Evolutionary conservation across 2,888 invertebrate species (phyloP), one percentile per base, ranked within the genome.

Genomic region (Lasioglossum lativentre): DNA sequence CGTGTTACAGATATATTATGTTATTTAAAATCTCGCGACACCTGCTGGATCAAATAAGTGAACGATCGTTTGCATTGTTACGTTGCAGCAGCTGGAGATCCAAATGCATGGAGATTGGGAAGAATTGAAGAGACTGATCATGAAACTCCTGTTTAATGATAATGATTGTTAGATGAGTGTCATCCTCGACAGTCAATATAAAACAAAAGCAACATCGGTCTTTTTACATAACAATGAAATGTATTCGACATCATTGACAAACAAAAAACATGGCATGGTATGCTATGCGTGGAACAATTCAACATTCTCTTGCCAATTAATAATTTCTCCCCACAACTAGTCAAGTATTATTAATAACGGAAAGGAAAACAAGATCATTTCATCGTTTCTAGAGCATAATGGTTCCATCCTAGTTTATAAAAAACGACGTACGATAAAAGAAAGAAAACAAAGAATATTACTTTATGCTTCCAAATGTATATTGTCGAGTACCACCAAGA

Each of bases 71-170:
- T 19, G 30, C 75, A n/a, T 86, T 82, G 34, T 88, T 72, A 42
- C 70, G 42, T 91, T 90, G 47, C 92, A 94, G 95, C 95, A 91
- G 90, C 96, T 97, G 96, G 97, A 88, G 97, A 97, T 95, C 97
- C 97, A 83, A 97, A 97, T 95, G 97, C 97, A 89, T 97, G 97
- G 97, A 96, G 97, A 87, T 96, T 97, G 92, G 97, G 97, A 89
- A 96, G 97, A 93, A 97, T 97, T 95, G 97, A 97, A 95, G 97
- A 97, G 96, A 96, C 97, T 90, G 97, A 97, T 93, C 97, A 97
- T 94, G 97, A 97, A 95, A 97, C 97, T 95, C 97, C 97, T 89
- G 97, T 97, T 95, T 97, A 96, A 97, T 86, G 90, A 83, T 88
- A 87, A 68, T 66, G 87, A 90, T 87, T 87, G 84, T 88, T 90